Base-by-base conservation (phyloP, 2,888 invertebrate genomes). In the Saturnia pavonia region DNA sequence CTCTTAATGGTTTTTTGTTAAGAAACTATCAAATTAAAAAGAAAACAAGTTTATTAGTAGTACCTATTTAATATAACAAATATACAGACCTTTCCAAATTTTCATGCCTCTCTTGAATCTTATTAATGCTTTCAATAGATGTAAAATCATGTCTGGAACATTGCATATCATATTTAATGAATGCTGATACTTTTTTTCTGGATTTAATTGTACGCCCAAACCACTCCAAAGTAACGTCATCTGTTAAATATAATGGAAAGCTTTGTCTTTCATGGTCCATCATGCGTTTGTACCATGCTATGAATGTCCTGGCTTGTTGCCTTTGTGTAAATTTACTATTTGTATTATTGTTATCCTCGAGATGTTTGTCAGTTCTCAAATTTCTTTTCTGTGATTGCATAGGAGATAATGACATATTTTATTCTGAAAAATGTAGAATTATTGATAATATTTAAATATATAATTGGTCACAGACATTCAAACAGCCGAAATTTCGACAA, bases 121-220 rank as follows among this genome's bases (percentile, higher is more conserved):
- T 88, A 11, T 91, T 88, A 76, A 92, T 92, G 72, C 87, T 87
- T 76, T 91, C 88, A 67, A 95, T 89, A 1, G 90, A 85, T 25
- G 88, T 87, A 72, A 95, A 95, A 75, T 91, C 87, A 82, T 95
- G 95, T 65, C 87, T 88, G 0, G 94, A 91, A 74, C 90, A 91
- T 70, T 92, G 90, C 88, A 95, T 94, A 68, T 94, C 92, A 88
- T 88, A 88, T 77, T 94, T 95, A 4, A 96, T 78, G 76, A 96
- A 96, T 7, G 90, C 85, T 1, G 91, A 84, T 0, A 96, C 95
- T 79, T 95, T 95, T 80, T 93, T 94, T 74, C 94, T 94, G 0
- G 95, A 95, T 80, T 91, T 95, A 11, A 96, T 90, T 16, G 95
- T 95, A 70, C 94, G 90, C 0, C 96, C 96, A 82, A 96, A 96